Conservation (phyloP, 2,888 invertebrate species). For the Lycaena phlaeas region DNA sequence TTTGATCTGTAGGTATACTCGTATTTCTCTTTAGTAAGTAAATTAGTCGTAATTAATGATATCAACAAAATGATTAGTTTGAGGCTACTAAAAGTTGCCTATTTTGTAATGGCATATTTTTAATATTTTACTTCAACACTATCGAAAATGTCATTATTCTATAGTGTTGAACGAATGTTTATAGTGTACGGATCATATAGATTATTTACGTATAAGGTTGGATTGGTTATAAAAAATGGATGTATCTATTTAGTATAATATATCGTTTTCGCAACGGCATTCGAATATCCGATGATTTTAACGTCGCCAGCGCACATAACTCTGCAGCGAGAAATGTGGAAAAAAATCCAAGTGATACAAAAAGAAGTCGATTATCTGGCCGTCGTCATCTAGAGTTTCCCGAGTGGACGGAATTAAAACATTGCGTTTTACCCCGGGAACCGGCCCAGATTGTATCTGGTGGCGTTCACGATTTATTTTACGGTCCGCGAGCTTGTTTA, state of each 20-base stretch:
- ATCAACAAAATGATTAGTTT: too few relatives aligned
- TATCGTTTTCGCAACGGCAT: neutral
- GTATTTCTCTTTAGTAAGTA: too few relatives aligned
- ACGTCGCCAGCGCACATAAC: slow-evolving; percentile 39
- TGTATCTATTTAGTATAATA: neutral
- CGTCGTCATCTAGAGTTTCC: slow-evolving; percentile 40
- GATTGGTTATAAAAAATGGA: too few relatives aligned
- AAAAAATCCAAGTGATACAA: slow-evolving; percentile 9
- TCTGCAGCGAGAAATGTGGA: slow-evolving; percentile 28
- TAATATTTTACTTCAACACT: too few relatives aligned
- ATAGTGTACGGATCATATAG: too few relatives aligned
- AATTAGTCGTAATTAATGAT: too few relatives aligned
- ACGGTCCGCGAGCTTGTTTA: slow-evolving; percentile 17
- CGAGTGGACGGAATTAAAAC: slow-evolving; percentile 56
- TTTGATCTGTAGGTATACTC: too few relatives aligned
- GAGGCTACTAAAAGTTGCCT: too few relatives aligned
- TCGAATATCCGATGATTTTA: slow-evolving; percentile 40
- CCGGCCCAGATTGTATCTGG: slow-evolving; percentile 19
- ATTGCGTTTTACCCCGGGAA: slow-evolving; percentile 31
- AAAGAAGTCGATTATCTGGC: slow-evolving; percentile 25
- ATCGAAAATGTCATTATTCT: too few relatives aligned
- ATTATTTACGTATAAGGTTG: too few relatives aligned
- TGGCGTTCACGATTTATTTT: slow-evolving; percentile 22
- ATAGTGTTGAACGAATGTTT: too few relatives aligned
- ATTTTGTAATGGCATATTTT: too few relatives aligned